phyloP scores from a whole-genome alignment of 2,888 invertebrate species.

The Syrista parreyssii region DNA sequence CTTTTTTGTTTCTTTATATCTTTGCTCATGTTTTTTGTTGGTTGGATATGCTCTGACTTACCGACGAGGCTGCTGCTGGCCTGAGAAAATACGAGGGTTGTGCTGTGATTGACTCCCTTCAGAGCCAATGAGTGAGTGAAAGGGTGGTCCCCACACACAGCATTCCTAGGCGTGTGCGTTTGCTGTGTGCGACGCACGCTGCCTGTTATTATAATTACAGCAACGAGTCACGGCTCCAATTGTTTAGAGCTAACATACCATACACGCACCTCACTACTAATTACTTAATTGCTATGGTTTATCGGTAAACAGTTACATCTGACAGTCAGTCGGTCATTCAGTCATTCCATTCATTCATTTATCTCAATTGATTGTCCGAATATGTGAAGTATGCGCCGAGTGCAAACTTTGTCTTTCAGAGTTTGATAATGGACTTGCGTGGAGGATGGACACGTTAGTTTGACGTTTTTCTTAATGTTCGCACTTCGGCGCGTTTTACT shows the following conservation, averaged over 20 bases:
- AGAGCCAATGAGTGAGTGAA: conserved; percentile 61
- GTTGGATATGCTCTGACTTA: conserved; percentile 61
- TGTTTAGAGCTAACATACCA: conserved; percentile 55
- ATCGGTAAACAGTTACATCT: not conserved
- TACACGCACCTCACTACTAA: conserved; percentile 50
- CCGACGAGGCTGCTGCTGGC: conserved; percentile 57
- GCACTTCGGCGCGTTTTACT: not conserved
- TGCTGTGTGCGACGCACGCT: conserved; percentile 62
- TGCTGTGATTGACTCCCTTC: conserved; percentile 62
- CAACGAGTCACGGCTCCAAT: conserved; percentile 61
- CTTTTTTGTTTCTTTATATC: conserved; percentile 15
- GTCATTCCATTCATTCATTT: not conserved
- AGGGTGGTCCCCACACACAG: conserved; percentile 59
- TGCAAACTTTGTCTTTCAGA: not conserved
- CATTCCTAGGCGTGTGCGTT: conserved; percentile 62
- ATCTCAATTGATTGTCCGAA: not conserved
- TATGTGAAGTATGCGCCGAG: not conserved
- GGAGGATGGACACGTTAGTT: not conserved
- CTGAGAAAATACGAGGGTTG: conserved; percentile 60
- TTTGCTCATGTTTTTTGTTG: conserved; percentile 47
- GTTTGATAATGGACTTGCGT: not conserved
- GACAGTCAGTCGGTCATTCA: not conserved
- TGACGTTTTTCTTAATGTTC: not conserved
- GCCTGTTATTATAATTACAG: conserved; percentile 63
- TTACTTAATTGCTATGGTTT: conserved; percentile 28